Evolutionary conservation across 2,113 vertebrate species (phyloP), one percentile per base, ranked within the genome.

Genomic region (Cardinalis cardinalis): DNA sequence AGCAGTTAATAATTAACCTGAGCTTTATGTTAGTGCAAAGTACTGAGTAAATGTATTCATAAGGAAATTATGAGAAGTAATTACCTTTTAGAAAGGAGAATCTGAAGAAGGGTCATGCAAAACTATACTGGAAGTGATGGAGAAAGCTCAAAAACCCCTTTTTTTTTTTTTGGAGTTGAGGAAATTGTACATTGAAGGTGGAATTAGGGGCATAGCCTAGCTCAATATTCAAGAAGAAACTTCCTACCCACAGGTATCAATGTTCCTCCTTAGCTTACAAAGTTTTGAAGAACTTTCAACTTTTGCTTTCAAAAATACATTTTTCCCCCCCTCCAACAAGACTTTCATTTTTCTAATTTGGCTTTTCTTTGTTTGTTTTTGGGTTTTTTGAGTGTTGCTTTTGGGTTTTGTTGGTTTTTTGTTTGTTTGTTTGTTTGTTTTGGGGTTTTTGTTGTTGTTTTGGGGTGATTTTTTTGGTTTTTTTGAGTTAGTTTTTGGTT

Each of bases 11-110:
- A 36, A 89, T 79, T 80, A 91, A 80, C 77, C 60, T 79, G 64
- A 72, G 68, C 71, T 79, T 83, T 63, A 17, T 77, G 69, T 90
- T 94, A 96, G 86, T 76, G 84, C 74, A 63, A 92, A 91, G 71
- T 75, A 72, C 32, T 53, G 76, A 90, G 44, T 49, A 73, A 69
- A 92, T 74, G 52, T 85, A 18, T 87, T 83, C 1, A 2, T 48
- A 87, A 85, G 75, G 68, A 70, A 85, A 87, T 64, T 2, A 63
- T 59, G 41, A 66, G 84, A 89, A 94, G 6, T 16, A 55, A 79
- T 78, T 94, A 40, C 44, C 36, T 94, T 53, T 72, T 21, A 71
- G 76, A 77, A 88, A 36, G 0, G 2, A 78, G 48, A 65, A 60
- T 36, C 66, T 89, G 78, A 87, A 92, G 90, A 76, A 84, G 61